Base-by-base conservation (phyloP, 2,113 vertebrate species). In the Hydropotes inermis region DNA sequence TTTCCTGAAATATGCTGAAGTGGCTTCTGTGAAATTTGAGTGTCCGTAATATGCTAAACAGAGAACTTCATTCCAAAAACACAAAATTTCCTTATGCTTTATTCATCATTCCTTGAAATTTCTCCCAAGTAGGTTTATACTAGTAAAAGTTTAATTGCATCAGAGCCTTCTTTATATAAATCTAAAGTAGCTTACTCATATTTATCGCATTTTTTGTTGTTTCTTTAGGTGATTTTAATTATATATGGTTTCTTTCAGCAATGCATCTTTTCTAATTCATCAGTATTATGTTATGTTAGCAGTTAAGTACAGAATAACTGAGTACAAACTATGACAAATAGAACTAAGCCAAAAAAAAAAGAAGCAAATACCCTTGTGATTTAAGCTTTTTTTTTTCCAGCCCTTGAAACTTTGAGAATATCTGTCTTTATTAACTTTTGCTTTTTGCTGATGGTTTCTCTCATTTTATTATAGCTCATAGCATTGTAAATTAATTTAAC, bases 401-500 rank as follows among this genome's bases (percentile, higher is more conserved):
- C 96, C 87, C 90, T 98, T 98, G 93, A 97, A 98, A 98, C 89
- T 98, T 98, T 89, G 55, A 96, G 95, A 97, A 97, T 98, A 99
- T 99, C 90, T 98, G 67, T 98, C 98, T 98, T 99, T 98, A 98
- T 99, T 99, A 98, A 95, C 91, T 97, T 98, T 81, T 97, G 60
- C 96, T 98, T 98, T 98, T 98, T 98, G 93, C 95, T 98, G 95
- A 97, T 98, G 90, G 96, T 98, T 98, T 98, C 97, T 98, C 96
- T 98, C 97, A 98, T 98, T 99, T 99, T 98, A 98, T 98, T 98
- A 97, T 98, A 96, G 98, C 98, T 98, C 97, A 98, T 98, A 98
- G 98, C 96, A 95, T 91, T 98, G 95, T 98, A 99, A 99, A 98
- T 99, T 99, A 98, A 99, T 99, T 99, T 98, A 98, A 99, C 98